phyloP scores from a whole-genome alignment of 2,888 invertebrate genomes.

The Tribolium freemani region DNA sequence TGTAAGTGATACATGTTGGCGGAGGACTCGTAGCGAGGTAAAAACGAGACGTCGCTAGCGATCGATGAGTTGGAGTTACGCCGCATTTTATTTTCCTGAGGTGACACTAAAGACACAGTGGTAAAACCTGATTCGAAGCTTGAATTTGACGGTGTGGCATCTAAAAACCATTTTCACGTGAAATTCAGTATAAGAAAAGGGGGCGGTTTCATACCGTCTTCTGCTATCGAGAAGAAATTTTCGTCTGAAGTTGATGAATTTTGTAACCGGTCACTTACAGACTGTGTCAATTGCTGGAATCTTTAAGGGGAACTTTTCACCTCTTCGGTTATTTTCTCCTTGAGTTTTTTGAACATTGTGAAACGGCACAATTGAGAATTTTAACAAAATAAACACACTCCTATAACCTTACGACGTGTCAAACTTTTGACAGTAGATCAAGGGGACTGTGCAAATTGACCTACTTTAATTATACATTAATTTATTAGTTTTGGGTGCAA shows the following conservation, averaged over 20 bases:
- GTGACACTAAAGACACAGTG: constrained; percentile 61
- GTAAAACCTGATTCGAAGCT: constrained; percentile 61
- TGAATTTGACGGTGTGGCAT: constrained; percentile 53
- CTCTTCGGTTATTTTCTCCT: constrained; percentile 89
- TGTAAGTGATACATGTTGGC: constrained; percentile 79
- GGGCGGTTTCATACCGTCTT: constrained; percentile 60
- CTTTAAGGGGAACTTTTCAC: constrained; percentile 89
- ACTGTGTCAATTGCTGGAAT: constrained; percentile 85
- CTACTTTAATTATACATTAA: neutral
- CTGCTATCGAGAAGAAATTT: constrained; percentile 67
- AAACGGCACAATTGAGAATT: neutral
- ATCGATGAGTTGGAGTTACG: constrained; percentile 82
- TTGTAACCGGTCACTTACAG: constrained; percentile 72
- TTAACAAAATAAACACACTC: constrained; percentile 58
- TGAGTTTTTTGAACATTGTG: constrained; percentile 87
- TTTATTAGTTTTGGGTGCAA: neutral
- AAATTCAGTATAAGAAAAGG: neutral
- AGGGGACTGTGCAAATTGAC: neutral
- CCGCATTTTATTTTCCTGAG: constrained; percentile 64
- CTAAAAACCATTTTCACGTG: constrained; percentile 41
- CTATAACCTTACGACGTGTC: constrained; percentile 62
- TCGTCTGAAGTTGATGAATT: constrained; percentile 60
- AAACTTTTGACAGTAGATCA: constrained; percentile 36
- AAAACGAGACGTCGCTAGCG: constrained; percentile 83
- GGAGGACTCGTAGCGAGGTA: constrained; percentile 83